Evolutionary conservation across 1,140 invertebrate species (phyloP).

Genomic region (fruit fly (Drosophila melanogaster)): Release_6_plus_ISO1_MT NT_033779.5:20440501-20441000

Average conservation of each 20-base stretch:
- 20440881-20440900: conserved; percentile 21
- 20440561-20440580: background rate
- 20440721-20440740: background rate
- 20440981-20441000: conserved; percentile 41
- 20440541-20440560: conserved; percentile 4
- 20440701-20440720: too few species aligned
- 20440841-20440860: conserved; percentile 37
- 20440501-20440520: conserved; percentile 41
- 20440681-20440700: background rate
- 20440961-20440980: conserved; percentile 65
- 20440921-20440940: conserved; percentile 55
- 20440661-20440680: background rate
- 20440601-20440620: background rate
- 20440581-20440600: background rate
- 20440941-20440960: conserved; percentile 24
- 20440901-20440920: conserved; percentile 71
- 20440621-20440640: background rate
- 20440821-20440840: conserved; percentile 31
- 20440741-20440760: conserved; percentile 19
- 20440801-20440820: conserved; percentile 39
- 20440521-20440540: conserved; percentile 8
- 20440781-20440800: conserved; percentile 32
- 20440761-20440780: conserved; percentile 1
- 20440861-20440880: background rate
- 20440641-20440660: too few species aligned